Conservation (phyloP, 1,140 invertebrate genomes). For the Carposina sasakii region DNA sequence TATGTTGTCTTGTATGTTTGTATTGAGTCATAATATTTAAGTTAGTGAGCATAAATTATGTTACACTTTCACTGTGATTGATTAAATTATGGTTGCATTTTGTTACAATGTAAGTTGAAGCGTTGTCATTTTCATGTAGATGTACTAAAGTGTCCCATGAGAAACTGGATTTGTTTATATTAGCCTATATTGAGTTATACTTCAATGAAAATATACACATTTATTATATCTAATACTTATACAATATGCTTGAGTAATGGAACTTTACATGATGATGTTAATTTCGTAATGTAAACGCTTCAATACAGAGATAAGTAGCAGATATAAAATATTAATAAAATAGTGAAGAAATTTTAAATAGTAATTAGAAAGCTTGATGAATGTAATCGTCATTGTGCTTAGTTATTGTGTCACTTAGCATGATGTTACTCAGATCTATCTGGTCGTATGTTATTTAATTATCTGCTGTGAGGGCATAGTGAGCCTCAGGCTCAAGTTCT, state of each 20-base stretch:
- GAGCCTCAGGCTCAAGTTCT: background rate
- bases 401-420: conserved; percentile 63
- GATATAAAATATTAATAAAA: conserved; percentile 50
- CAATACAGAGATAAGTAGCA: conserved; percentile 61
- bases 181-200: no score
- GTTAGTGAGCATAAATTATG: conserved; percentile 63
- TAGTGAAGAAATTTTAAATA: conserved; percentile 53
- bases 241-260: no score
- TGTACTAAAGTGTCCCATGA: no score
- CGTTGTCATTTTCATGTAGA: conserved; percentile 33
- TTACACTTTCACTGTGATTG: conserved; percentile 68
- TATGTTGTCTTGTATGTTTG: conserved; percentile 51
- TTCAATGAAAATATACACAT: no score
- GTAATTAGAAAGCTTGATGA: conserved; percentile 66
- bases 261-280: conserved; percentile 25
- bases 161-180: no score
- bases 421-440: conserved; percentile 59
- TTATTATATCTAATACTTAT: no score
- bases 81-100: conserved; percentile 60
- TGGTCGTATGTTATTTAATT: conserved; percentile 50
- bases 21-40: conserved; percentile 62
- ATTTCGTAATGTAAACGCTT: conserved; percentile 60
- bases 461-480: conserved; percentile 5
- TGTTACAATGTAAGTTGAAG: conserved; percentile 39
- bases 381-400: conserved; percentile 70